Base-by-base conservation (phyloP, 2,797 vertebrate species). In the Vipera ursinii region DNA sequence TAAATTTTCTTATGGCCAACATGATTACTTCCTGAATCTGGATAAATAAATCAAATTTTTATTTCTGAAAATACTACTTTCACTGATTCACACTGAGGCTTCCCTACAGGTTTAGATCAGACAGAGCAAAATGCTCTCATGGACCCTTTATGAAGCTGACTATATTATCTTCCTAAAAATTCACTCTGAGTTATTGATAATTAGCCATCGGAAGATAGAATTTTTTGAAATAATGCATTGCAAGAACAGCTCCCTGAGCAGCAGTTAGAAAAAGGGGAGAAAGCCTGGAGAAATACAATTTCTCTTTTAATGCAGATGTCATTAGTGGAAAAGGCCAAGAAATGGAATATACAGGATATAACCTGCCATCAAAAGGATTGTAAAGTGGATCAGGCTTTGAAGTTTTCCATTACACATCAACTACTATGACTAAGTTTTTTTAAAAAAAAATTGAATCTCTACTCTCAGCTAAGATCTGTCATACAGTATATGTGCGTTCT, bases 261-360 rank as follows among this genome's bases (percentile, higher is more conserved):
- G 44, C 88, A 92, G 89, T 53, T 57, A 59, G 6, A 82, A 95
- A 60, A 48, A 94, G 9, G 2, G 28, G 56, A 65, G 82, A 88
- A 94, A 44, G 9, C 12, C 10, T 63, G 38, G 44, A 89, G 87
- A 93, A 93, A 86, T 89, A 38, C 2, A 0, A 2, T 92, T 96
- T 65, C 53, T 91, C 20, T 93, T 86, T 87, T 51, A 94, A 61
- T 92, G 93, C 87, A 87, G 10, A 51, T 95, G 87, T 92, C 48
- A 59, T 78, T 92, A 94, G 1, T 17, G 63, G 73, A 51, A 57
- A 92, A 93, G 90, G 20, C 51, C 4, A 2, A 22, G 28, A 51
- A 89, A 89, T 93, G 61, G 24, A 92, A 55, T 95, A 89, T 38
- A 87, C 12, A 44, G 91, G 28, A 73, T 94, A 38, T 86, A 48